Conservation (phyloP, 1,140 invertebrate species). For the Rhopalosiphum maidis region DNA sequence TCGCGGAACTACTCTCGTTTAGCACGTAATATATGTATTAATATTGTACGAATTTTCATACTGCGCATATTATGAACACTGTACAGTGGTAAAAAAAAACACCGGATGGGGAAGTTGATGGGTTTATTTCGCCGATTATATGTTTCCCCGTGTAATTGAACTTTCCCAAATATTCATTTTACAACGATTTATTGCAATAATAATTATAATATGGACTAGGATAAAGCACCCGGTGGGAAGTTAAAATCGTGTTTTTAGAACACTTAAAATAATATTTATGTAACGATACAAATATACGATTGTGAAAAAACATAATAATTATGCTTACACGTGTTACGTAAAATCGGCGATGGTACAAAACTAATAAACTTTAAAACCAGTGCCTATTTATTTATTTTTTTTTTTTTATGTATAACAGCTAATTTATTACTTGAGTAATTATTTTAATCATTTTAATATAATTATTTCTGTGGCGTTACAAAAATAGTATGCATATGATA, state of each 20-base stretch:
- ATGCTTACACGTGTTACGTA: background rate
- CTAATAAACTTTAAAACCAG: background rate
- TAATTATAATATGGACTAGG: background rate
- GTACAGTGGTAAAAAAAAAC: background rate
- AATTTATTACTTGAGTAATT: background rate
- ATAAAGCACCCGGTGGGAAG: accelerated
- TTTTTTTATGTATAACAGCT: background rate
- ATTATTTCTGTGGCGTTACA: background rate
- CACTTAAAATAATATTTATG: background rate
- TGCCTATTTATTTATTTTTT: background rate
- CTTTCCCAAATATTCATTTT: background rate
- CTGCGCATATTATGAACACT: background rate
- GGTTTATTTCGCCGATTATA: background rate
- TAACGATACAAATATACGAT: background rate
- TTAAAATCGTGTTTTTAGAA: background rate
- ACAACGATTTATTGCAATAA: background rate
- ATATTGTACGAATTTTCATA: background rate
- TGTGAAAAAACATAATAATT: background rate
- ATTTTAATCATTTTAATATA: background rate
- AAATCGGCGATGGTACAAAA: background rate
- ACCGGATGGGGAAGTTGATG: background rate
- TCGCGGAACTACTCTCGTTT: background rate
- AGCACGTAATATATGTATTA: background rate
- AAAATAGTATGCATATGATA: background rate
- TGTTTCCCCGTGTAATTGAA: background rate